Evolutionary conservation across 1,140 invertebrate genomes (phyloP).

Genomic region (Ostrea edulis): DNA sequence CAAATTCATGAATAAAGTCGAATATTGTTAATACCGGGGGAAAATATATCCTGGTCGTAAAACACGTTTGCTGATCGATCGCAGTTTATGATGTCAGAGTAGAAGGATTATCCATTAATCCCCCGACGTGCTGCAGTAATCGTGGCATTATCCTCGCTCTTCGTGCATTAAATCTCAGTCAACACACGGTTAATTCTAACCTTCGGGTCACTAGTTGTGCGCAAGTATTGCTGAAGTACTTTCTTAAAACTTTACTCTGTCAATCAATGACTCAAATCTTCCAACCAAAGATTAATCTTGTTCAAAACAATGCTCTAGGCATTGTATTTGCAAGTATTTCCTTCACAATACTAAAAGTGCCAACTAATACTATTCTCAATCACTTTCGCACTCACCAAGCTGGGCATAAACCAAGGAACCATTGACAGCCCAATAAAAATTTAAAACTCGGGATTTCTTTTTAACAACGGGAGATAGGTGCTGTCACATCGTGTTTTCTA

Average conservation of each 20-base stretch:
- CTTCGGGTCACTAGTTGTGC: neutral
- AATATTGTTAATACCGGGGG: neutral
- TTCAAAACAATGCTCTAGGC: neutral
- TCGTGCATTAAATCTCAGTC: conserved; percentile 13
- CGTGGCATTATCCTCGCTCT: conserved; percentile 25
- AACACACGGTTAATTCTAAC: conserved; percentile 8
- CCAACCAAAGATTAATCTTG: conserved; percentile 11
- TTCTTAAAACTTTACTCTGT: neutral
- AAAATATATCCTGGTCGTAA: neutral
- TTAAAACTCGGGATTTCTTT: neutral
- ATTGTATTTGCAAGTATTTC: neutral
- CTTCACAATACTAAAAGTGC: neutral
- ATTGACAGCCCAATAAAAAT: neutral
- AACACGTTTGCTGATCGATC: conserved; percentile 13
- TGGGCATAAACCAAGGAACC: neutral
- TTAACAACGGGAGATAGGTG: neutral
- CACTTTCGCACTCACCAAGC: neutral
- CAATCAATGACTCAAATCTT: conserved; percentile 7
- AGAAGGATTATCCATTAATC: conserved; percentile 5
- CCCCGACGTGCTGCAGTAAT: neutral
- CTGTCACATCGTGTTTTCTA: neutral
- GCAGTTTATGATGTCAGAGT: conserved; percentile 17
- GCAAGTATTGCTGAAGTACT: neutral
- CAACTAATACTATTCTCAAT: neutral
- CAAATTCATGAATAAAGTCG: neutral